phyloP scores from a whole-genome alignment of 2,113 vertebrate species.

The Oxyruncus cristatus region DNA sequence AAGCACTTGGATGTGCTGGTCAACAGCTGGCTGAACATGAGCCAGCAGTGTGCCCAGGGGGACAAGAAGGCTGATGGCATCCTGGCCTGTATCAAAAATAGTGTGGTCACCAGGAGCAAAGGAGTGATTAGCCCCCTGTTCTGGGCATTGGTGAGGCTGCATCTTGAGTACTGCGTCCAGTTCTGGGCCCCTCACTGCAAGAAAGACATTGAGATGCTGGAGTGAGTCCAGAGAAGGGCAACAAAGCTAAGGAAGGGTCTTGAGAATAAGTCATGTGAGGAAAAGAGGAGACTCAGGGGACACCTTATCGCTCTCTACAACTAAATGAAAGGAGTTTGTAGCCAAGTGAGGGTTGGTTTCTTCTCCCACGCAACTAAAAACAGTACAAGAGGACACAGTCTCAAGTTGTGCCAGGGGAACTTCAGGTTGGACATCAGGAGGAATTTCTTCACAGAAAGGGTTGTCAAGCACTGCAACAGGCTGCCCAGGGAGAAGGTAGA shows the following conservation, averaged over 20 bases:
- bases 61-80: background rate
- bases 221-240: background rate
- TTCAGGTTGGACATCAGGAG: background rate
- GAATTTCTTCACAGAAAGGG: background rate
- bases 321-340: background rate
- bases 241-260: background rate
- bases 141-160: background rate
- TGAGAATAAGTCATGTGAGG: background rate
- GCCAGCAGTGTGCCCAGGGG: background rate
- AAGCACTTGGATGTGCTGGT: background rate
- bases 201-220: background rate
- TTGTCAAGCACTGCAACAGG: background rate
- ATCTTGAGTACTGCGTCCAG: background rate
- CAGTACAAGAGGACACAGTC: background rate
- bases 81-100: background rate
- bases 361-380: background rate
- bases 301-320: background rate
- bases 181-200: background rate
- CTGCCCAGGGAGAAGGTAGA: background rate
- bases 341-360: background rate
- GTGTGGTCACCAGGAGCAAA: background rate
- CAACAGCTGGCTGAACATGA: background rate
- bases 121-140: background rate
- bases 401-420: background rate
- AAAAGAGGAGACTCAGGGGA: background rate